Evolutionary conservation across 2,888 invertebrate genomes (phyloP).

Genomic region (Drosophila falleni): DNA sequence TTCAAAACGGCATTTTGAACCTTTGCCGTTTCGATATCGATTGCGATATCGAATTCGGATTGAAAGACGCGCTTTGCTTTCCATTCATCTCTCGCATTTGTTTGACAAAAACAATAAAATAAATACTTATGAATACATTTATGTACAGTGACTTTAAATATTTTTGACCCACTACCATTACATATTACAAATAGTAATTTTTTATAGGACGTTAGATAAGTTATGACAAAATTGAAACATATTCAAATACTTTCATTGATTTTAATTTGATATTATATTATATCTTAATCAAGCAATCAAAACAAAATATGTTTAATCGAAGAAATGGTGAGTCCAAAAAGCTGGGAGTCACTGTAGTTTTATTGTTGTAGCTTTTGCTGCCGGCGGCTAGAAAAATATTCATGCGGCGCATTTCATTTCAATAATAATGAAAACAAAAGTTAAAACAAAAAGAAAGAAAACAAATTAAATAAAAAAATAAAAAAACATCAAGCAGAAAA

Average conservation of each 20-base stretch:
- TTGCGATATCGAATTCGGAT: conserved; percentile 22
- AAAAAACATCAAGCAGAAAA: conserved; percentile 12
- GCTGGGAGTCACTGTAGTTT: too few species aligned
- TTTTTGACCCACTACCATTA: too few species aligned
- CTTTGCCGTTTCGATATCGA: conserved; percentile 13
- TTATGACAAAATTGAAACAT: too few species aligned
- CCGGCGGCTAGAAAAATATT: conserved; percentile 70
- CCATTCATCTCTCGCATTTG: conserved; percentile 74
- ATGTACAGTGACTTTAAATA: not conserved
- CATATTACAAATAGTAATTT: too few species aligned
- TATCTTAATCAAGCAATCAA: too few species aligned
- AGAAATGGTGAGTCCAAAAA: too few species aligned
- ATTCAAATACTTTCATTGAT: too few species aligned
- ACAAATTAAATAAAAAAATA: not conserved
- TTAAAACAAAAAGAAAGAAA: conserved; percentile 58
- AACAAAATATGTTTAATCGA: too few species aligned
- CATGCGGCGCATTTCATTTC: conserved; percentile 55
- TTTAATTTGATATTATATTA: too few species aligned
- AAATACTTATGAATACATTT: not conserved
- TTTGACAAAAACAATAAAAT: conserved; percentile 40
- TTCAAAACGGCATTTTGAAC: not conserved
- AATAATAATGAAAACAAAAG: conserved; percentile 77
- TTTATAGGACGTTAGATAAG: too few species aligned
- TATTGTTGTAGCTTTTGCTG: conserved; percentile 14
- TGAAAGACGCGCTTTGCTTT: conserved; percentile 48